Base-by-base conservation (phyloP, 2,113 vertebrate genomes). In the Semnornis frantzii region DNA sequence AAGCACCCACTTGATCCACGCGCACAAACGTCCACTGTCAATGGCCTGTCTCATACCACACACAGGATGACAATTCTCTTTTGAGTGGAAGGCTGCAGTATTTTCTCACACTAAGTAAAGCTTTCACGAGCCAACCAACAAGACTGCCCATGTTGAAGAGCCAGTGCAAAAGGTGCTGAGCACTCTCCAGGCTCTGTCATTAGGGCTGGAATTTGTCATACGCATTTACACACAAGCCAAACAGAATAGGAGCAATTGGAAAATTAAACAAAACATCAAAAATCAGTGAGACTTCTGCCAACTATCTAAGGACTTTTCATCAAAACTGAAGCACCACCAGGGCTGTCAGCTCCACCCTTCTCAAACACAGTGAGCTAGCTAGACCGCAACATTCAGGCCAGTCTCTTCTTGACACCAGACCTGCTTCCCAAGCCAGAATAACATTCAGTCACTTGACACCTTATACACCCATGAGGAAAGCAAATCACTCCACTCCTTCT, bases 31-130 rank as follows among this genome's bases (percentile, higher is more conserved):
- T 25, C 55, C 30, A 57, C 46, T 39, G 78, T 27, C 62, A 71
- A 30, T 3, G 15, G 15, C 23, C 6, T 2, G 3, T 33, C 55
- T 87, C 52, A 52, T 6, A 31, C 20, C 42, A 68, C 0, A 0
- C 42, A 70, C 70, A 69, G 83, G 21, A 72, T 0, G 0, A 46
- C n/a, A 50, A 14, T 16, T 76, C 37, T 31, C 27, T 10, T 54
- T 23, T 4, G 15, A 94, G 11, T 6, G 4, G 69, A 73, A 64
- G 62, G 57, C 25, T 27, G 31, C 13, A 15, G 39, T 42, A 37
- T 59, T 55, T 89, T 87, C 71, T 68, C 69, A 82, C 8, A 21
- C 8, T 15, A 63, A 69, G 30, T 37, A 79, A 91, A 82, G 31
- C 17, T 34, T 1, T 4, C 28, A 63, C 33, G 74, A 90, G 66